Evolutionary conservation across 2,113 vertebrate genomes (phyloP), one percentile per base, ranked within the genome.

Genomic region (Rhineura floridana): DNA sequence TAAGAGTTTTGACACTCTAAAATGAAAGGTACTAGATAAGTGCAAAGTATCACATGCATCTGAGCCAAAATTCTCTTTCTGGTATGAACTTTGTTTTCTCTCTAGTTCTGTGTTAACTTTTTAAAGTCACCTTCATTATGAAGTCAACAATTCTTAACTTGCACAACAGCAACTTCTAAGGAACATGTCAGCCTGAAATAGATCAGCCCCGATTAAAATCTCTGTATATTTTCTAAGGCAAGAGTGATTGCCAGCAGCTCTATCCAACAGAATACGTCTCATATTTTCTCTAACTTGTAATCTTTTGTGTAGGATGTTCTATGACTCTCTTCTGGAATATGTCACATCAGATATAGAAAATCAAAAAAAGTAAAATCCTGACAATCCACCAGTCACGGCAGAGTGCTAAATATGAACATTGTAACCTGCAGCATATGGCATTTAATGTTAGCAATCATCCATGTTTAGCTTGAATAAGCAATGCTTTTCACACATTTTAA

Each of bases 351-450:
- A 86, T 83, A 48, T 25, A 17, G 75, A 50, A 88, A 65, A 76
- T 65, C 55, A 88, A 30, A 63, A 2, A 19, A 80, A 75, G 89
- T 21, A 52, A 89, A 0, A 15, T 83, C 59, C 55, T 87, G n/a
- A 82, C 70, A 85, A 78, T 83, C 75, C 69, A 83, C 50, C 39
- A 86, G 62, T 78, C 39, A 11, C 63, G 46, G 19, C 3, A 59
- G 39, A 83, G 87, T 91, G 88, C 21, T 83, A 87, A 92, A 90
- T 63, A 90, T 55, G 70, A 87, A 89, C 84, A 91, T 89, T 88
- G 52, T 92, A 89, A 92, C 90, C 89, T 87, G 86, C 84, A 81
- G 30, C 93, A 91, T 46, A 65, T 81, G 90, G 86, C 87, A 91
- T 91, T 91, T 79, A 80, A 85, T 52, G 62, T 65, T 4, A 88